These are phyloP conservation scores for Habropoda laboriosa DNA, from an alignment of 1,140 invertebrate species.

Conservation along the genomic window DNA sequence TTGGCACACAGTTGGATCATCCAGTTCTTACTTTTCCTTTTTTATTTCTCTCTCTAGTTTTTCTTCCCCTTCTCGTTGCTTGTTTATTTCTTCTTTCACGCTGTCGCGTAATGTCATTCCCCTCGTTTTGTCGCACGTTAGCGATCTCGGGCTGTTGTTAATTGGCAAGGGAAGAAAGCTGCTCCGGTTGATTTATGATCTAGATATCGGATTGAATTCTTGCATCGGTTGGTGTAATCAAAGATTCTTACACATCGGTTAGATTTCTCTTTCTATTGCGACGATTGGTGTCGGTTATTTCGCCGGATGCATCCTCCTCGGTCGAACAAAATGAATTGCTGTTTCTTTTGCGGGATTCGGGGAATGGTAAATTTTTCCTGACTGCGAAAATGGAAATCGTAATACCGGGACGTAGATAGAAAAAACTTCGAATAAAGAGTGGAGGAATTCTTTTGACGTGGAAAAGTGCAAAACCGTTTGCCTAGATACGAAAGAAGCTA, in stretches of 20 bases:
- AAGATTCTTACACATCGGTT: too few relatives aligned
- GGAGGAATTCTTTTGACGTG: constrained; percentile 11
- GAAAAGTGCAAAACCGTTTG: not conserved
- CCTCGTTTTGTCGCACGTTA: not conserved
- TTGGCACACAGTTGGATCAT: constrained; percentile 66
- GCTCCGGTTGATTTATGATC: not conserved
- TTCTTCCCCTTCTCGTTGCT: not conserved
- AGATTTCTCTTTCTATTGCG: too few relatives aligned
- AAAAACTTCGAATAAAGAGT: not conserved
- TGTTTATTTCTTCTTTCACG: constrained; percentile 14
- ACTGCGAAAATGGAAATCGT: not conserved
- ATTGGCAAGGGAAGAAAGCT: not conserved
- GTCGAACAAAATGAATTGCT: not conserved
- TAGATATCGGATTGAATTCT: not conserved
- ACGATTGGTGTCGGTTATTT: not conserved
- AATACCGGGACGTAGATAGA: not conserved
- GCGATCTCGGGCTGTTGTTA: not conserved
- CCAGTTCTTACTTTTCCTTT: constrained; percentile 42
- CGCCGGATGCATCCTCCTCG: not conserved
- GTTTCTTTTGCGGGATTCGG: not conserved
- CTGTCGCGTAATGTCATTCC: constrained; percentile 12
- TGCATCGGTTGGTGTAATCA: not conserved
- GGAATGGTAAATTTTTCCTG: not conserved
- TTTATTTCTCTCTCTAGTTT: not conserved
- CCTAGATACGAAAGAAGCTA: constrained; percentile 25